A percentile compares a stretch with the other conserved stretches of the same genome.
These are phyloP conservation scores for Ganaspis brasiliensis DNA, from an alignment of 2,888 invertebrate species.

Conservation along the genomic window DNA sequence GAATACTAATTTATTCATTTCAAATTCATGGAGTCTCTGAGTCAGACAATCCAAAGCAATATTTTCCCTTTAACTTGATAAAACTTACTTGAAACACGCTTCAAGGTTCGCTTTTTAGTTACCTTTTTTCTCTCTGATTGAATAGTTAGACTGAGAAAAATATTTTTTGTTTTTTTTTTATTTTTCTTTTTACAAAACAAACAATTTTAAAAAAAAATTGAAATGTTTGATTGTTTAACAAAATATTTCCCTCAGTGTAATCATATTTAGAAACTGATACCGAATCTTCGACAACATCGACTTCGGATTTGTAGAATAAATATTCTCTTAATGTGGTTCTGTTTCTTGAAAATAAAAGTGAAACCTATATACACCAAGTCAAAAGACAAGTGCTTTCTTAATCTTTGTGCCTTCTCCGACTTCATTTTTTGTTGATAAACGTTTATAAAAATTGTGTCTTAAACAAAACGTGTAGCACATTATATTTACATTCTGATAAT, in stretches of 20 bases:
- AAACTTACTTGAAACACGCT: too few relatives aligned
- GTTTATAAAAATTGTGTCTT: neutral
- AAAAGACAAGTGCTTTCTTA: conserved; percentile 75
- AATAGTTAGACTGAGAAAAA: too few relatives aligned
- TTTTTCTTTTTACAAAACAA: too few relatives aligned
- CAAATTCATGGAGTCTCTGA: too few relatives aligned
- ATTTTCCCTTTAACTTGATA: too few relatives aligned
- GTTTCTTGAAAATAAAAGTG: conserved; percentile 58
- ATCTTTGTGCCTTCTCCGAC: conserved; percentile 74
- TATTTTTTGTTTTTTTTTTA: neutral
- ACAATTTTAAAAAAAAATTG: too few relatives aligned
- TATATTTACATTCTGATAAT: conserved; percentile 1
- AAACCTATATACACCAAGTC: conserved; percentile 55
- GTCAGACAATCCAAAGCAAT: too few relatives aligned
- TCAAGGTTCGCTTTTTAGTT: too few relatives aligned
- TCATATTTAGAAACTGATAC: neutral
- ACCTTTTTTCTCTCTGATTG: too few relatives aligned
- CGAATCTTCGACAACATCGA: neutral
- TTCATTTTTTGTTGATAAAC: neutral
- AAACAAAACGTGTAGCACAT: neutral
- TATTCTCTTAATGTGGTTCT: conserved; percentile 50
- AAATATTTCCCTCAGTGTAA: neutral
- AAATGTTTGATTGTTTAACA: too few relatives aligned
- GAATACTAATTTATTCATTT: too few relatives aligned
- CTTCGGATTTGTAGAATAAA: conserved; percentile 49